phyloP scores from a whole-genome alignment of 2,113 vertebrate genomes.

The Oryctolagus cuniculus region mOryCun1.1 NC_091439.1:83334501-83335000 shows the following conservation, averaged over 20 bases:
- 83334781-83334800: not conserved
- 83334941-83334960: too few species aligned
- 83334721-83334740: not conserved
- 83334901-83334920: too few species aligned
- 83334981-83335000: too few species aligned
- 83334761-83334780: not conserved
- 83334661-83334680: not conserved
- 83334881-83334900: too few species aligned
- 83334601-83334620: not conserved
- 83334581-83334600: not conserved
- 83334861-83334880: too few species aligned
- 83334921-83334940: too few species aligned
- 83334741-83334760: slow-evolving; percentile 24
- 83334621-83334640: not conserved
- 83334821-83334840: too few species aligned
- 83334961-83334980: too few species aligned
- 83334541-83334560: not conserved
- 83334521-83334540: not conserved
- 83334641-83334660: not conserved
- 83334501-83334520: not conserved
- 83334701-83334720: not conserved
- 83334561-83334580: slow-evolving; percentile 6
- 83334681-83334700: not conserved
- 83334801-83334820: not conserved
- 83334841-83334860: too few species aligned